phyloP scores from a whole-genome alignment of 2,888 invertebrate genomes.

The Liposcelis brunnea region DNA sequence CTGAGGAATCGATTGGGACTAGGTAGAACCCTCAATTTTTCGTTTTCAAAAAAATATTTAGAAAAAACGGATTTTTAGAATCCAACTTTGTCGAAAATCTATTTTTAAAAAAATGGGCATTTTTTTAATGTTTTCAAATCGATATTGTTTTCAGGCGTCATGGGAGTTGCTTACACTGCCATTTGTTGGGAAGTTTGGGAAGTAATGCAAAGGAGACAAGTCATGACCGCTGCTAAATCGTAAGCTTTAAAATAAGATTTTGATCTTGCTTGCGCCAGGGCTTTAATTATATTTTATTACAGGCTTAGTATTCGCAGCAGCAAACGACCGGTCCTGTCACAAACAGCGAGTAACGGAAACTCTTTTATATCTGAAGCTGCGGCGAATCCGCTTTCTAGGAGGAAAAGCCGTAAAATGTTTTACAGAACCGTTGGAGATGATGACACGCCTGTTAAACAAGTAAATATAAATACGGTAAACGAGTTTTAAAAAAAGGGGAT shows the following conservation, averaged over 20 bases:
- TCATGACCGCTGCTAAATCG: slow-evolving; percentile 36
- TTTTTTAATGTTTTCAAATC: no score
- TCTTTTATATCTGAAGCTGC: neutral
- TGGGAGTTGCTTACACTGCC: slow-evolving; percentile 44
- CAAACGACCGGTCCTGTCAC: neutral
- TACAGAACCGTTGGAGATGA: slow-evolving; percentile 20
- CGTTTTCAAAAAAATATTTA: no score
- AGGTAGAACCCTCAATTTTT: no score
- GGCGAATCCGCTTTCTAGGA: neutral
- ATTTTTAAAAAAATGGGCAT: no score
- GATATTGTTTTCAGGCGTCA: slow-evolving; percentile 25
- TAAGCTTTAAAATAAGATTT: slow-evolving; percentile 24
- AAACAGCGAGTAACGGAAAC: slow-evolving; percentile 12
- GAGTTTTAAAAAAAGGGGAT: no score
- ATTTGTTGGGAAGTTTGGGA: slow-evolving; percentile 48
- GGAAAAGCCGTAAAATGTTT: neutral
- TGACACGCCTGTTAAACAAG: slow-evolving; percentile 24
- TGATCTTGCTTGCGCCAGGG: no score
- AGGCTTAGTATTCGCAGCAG: neutral
- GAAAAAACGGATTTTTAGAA: no score
- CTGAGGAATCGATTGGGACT: no score
- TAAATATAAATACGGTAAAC: slow-evolving; percentile 16
- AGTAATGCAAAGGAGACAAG: slow-evolving; percentile 37
- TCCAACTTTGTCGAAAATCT: no score
- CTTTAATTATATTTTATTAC: neutral